These are phyloP conservation scores for Lochmaea crataegi DNA, from an alignment of 2,888 invertebrate genomes.

Conservation along the genomic window DNA sequence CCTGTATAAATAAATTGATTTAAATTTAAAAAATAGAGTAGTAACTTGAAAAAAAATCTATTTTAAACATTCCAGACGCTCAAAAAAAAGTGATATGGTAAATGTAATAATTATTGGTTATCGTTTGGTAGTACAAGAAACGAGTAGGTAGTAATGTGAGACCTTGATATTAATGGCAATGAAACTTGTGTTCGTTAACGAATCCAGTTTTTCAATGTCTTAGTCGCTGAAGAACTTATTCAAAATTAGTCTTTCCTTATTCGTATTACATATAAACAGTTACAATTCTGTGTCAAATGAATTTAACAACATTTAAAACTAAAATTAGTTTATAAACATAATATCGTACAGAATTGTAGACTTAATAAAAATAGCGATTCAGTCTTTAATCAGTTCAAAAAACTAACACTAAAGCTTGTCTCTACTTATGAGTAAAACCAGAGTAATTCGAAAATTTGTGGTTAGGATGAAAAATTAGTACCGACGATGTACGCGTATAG, in stretches of 20 bases:
- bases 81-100: neutral
- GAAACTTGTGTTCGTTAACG: neutral
- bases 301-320: neutral
- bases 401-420: conserved; percentile 30
- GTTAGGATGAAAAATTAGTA: conserved; percentile 6
- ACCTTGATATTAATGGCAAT: conserved; percentile 7
- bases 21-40: too few relatives aligned
- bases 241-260: neutral
- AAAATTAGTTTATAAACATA: neutral
- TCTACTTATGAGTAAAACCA: conserved; percentile 28
- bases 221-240: neutral
- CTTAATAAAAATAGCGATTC: neutral
- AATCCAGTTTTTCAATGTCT: conserved; percentile 6
- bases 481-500: too few relatives aligned
- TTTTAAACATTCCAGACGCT: neutral
- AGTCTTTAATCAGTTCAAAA: conserved; percentile 21
- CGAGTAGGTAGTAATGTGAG: neutral
- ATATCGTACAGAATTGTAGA: neutral
- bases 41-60: too few relatives aligned
- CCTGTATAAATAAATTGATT: too few relatives aligned
- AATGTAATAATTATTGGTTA: neutral
- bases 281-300: neutral
- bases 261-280: neutral
- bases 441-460: neutral
- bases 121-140: neutral